A percentile compares a stretch with the other conserved stretches of the same genome.
These are phyloP conservation scores for Drepana falcataria DNA, from an alignment of 2,888 invertebrate genomes.

Conservation along the genomic window DNA sequence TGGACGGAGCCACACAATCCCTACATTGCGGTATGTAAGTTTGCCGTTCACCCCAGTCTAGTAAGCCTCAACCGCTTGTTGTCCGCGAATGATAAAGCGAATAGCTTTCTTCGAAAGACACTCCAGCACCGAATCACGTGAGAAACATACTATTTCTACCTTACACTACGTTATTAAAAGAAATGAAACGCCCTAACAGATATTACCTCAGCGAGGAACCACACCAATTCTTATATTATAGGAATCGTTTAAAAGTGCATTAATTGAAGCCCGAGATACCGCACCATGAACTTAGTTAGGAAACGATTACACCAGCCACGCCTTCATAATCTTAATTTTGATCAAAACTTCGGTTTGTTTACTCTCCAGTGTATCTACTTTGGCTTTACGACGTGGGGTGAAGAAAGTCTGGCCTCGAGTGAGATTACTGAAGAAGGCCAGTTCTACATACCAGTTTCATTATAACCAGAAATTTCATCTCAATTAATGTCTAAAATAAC, in stretches of 20 bases:
- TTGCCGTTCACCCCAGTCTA: conserved; percentile 34
- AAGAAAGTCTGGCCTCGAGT: conserved; percentile 46
- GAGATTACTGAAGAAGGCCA: conserved; percentile 54
- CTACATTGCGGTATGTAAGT: conserved; percentile 35
- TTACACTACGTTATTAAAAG: conserved; percentile 26
- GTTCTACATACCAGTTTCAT: conserved; percentile 49
- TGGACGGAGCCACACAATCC: conserved; percentile 40
- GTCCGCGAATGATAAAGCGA: conserved; percentile 69
- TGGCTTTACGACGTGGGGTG: conserved; percentile 49
- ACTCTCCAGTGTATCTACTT: conserved; percentile 44
- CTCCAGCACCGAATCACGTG: conserved; percentile 27
- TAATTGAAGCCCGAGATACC: conserved; percentile 42
- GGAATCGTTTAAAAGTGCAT: conserved; percentile 28
- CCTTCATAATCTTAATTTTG: conserved; percentile 60
- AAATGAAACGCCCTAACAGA: conserved; percentile 29
- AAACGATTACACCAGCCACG: conserved; percentile 59
- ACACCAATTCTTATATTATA: conserved; percentile 17
- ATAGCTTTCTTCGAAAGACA: conserved; percentile 48
- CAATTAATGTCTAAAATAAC: conserved; percentile 79
- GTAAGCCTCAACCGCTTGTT: conserved; percentile 58
- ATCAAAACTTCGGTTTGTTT: conserved; percentile 68
- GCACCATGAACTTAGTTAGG: conserved; percentile 45
- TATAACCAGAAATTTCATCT: conserved; percentile 76
- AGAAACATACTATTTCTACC: conserved; percentile 31
- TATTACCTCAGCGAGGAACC: conserved; percentile 14